phyloP scores from a whole-genome alignment of 2,797 vertebrate genomes.

The Perodicticus potto region DNA sequence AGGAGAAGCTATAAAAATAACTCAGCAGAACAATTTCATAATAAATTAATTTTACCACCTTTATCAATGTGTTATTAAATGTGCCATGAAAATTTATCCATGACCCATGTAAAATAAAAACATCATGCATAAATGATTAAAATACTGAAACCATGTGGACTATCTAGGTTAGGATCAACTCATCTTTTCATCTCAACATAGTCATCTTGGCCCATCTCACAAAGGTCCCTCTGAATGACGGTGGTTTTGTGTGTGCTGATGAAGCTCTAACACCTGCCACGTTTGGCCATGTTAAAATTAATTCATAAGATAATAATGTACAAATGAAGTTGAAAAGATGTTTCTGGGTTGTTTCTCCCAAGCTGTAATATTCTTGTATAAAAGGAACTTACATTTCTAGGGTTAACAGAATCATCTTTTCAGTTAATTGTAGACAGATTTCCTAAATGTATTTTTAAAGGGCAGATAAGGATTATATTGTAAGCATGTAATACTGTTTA shows the following conservation, averaged over 20 bases:
- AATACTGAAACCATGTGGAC: not conserved
- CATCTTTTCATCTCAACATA: not conserved
- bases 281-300: not conserved
- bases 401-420: constrained; percentile 4
- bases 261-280: not conserved
- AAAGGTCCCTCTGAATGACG: not conserved
- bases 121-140: not conserved
- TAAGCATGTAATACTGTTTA: not conserved
- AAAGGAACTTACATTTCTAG: not conserved
- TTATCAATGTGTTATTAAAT: not conserved
- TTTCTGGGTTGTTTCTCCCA: not conserved
- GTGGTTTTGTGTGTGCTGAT: not conserved
- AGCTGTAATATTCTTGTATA: not conserved
- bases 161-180: not conserved
- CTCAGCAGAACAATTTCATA: not conserved
- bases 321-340: not conserved
- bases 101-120: not conserved
- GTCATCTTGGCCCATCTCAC: not conserved
- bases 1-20: not conserved
- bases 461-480: not conserved
- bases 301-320: not conserved
- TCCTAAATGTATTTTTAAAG: constrained; percentile 14
- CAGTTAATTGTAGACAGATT: constrained; percentile 3
- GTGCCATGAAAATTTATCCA: not conserved
- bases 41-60: not conserved